Evolutionary conservation across 2,797 vertebrate species (phyloP).

Genomic region (Pseudomugil gertrudae): DNA sequence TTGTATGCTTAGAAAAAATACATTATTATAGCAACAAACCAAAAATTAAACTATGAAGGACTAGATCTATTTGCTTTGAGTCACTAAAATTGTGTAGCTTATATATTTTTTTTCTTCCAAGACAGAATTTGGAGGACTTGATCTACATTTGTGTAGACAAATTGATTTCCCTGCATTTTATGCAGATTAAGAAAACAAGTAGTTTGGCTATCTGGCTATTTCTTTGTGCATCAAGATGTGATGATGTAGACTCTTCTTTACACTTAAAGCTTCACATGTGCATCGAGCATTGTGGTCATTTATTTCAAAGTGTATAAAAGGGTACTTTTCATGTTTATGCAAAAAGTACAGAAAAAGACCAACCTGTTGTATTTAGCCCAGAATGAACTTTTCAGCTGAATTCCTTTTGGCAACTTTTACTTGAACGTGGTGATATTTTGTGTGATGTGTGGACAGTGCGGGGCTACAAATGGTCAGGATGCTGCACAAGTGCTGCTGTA

Average conservation of each 20-base stretch:
- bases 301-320: not conserved
- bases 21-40: constrained; percentile 47
- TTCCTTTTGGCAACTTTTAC: not conserved
- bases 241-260: constrained; percentile 5
- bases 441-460: not conserved
- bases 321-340: constrained; percentile 24
- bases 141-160: constrained; percentile 43
- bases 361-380: constrained; percentile 10
- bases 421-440: not conserved
- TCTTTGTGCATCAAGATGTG: constrained; percentile 5
- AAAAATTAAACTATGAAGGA: constrained; percentile 53
- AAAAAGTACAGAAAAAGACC: not conserved
- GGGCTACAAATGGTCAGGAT: not conserved
- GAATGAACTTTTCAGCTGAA: not conserved
- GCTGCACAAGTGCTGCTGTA: constrained; percentile 29
- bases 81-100: constrained; percentile 70
- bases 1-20: constrained; percentile 38
- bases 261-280: not conserved
- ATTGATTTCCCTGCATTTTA: constrained; percentile 20
- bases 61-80: constrained; percentile 50
- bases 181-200: constrained; percentile 19
- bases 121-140: constrained; percentile 47
- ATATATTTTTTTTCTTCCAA: constrained; percentile 47
- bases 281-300: constrained; percentile 1
- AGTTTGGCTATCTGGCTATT: not conserved